Evolutionary conservation across 2,113 vertebrate species (phyloP).

Genomic region (Aepyceros melampus): DNA sequence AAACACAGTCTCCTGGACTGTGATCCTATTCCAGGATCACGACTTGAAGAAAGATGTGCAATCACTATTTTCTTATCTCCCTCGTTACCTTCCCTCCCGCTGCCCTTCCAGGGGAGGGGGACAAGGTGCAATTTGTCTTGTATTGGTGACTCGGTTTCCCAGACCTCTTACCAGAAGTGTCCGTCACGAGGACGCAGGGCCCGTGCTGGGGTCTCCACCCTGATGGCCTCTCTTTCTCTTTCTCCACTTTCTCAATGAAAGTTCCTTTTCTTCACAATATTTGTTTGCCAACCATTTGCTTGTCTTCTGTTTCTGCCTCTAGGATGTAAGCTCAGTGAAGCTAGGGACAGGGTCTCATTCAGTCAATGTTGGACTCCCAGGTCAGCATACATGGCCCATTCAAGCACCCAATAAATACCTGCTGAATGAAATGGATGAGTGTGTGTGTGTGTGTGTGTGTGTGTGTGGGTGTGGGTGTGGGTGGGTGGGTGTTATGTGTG

Average conservation of each 20-base stretch:
- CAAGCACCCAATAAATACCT: background rate
- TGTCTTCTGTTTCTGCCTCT: background rate
- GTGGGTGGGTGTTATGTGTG: accelerated
- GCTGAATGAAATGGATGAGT: background rate
- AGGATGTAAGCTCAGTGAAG: background rate
- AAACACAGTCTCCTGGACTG: background rate
- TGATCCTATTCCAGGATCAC: background rate
- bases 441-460: no score
- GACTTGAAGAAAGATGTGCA: background rate
- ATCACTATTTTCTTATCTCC: background rate
- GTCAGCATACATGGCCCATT: background rate
- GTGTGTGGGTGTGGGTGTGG: accelerated
- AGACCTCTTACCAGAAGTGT: background rate
- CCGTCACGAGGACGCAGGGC: accelerated
- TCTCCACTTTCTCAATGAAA: background rate
- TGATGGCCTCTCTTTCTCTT: background rate
- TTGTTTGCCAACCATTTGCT: background rate
- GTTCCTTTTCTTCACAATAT: background rate
- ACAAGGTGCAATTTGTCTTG: background rate
- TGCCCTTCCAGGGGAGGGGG: background rate
- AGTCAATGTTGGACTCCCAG: background rate
- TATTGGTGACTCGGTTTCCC: background rate
- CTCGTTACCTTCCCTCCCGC: background rate
- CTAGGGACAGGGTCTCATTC: background rate
- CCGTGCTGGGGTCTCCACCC: background rate